phyloP scores from a whole-genome alignment of 2,113 vertebrate species.

The Heteronetta atricapilla region DNA sequence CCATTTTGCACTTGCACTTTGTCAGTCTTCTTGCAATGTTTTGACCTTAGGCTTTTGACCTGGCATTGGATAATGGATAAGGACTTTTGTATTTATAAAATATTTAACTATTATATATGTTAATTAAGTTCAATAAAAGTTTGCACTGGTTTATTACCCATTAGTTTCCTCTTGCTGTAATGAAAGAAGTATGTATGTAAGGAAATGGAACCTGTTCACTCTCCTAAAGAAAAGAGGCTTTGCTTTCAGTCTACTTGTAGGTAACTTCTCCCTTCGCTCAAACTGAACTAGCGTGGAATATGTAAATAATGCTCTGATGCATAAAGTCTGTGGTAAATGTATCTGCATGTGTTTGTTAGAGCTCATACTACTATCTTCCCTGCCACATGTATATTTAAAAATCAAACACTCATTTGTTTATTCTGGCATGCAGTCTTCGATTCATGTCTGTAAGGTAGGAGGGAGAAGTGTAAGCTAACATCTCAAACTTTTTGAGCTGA shows the following conservation, averaged over 20 bases:
- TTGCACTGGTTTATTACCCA: conserved; percentile 2
- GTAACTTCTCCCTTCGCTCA: neutral
- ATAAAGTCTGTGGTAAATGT: neutral
- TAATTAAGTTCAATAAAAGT: conserved; percentile 58
- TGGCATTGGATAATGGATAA: conserved; percentile 71
- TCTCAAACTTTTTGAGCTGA: fast-evolving
- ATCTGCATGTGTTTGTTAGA: neutral
- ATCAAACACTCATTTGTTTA: neutral
- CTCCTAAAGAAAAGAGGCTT: neutral
- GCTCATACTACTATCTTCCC: neutral
- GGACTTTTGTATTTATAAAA: conserved; percentile 62
- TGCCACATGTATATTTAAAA: neutral
- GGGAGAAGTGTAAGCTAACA: fast-evolving
- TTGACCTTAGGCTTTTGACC: conserved; percentile 73
- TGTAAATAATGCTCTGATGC: neutral
- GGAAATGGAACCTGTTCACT: neutral
- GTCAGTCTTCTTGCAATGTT: conserved; percentile 1
- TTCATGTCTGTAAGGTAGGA: neutral
- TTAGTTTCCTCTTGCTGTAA: neutral
- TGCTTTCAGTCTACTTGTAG: neutral
- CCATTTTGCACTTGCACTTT: neutral
- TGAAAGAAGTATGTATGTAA: neutral
- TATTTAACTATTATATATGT: conserved; percentile 3
- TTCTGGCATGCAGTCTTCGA: too few species aligned
- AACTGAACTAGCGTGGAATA: neutral